A percentile compares a stretch with the other conserved stretches of the same genome.
phyloP scores from a whole-genome alignment of 2,797 vertebrate species.

The Malurus leucopterus region DNA sequence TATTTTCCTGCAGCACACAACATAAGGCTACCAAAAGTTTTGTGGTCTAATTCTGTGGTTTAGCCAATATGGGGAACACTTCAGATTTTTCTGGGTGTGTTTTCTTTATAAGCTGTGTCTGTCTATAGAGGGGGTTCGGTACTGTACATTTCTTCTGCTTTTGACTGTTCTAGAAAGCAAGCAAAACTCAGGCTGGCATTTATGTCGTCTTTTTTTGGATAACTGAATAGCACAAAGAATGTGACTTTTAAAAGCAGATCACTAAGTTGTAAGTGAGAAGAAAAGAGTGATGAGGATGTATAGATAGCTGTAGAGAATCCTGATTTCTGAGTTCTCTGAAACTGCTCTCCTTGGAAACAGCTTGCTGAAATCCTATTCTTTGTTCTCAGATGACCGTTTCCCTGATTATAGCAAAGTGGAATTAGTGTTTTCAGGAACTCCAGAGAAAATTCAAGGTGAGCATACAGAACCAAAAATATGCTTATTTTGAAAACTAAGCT shows the following conservation, averaged over 20 bases:
- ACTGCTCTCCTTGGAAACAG: neutral
- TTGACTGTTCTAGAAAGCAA: neutral
- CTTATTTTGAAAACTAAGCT: neutral
- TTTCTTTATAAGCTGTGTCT: neutral
- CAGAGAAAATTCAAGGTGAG: constrained; percentile 88
- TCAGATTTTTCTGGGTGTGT: neutral
- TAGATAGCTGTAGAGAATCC: neutral
- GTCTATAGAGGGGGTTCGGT: neutral
- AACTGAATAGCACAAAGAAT: neutral
- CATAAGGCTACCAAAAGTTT: neutral
- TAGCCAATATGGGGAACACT: neutral
- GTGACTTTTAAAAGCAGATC: neutral
- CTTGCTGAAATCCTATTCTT: constrained; percentile 7
- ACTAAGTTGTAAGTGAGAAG: neutral
- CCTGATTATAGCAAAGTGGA: constrained; percentile 90
- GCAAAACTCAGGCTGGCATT: neutral
- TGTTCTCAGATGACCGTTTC: constrained; percentile 86
- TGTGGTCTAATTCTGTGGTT: neutral
- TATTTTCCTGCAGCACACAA: neutral
- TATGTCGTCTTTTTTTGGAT: neutral
- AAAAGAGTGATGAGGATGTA: neutral
- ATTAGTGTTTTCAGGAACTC: constrained; percentile 88
- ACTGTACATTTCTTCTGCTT: neutral
- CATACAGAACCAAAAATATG: neutral
- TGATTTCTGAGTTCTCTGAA: neutral